Evolutionary conservation across 2,888 invertebrate genomes (phyloP).

Genomic region (Mycogona germanica): DNA sequence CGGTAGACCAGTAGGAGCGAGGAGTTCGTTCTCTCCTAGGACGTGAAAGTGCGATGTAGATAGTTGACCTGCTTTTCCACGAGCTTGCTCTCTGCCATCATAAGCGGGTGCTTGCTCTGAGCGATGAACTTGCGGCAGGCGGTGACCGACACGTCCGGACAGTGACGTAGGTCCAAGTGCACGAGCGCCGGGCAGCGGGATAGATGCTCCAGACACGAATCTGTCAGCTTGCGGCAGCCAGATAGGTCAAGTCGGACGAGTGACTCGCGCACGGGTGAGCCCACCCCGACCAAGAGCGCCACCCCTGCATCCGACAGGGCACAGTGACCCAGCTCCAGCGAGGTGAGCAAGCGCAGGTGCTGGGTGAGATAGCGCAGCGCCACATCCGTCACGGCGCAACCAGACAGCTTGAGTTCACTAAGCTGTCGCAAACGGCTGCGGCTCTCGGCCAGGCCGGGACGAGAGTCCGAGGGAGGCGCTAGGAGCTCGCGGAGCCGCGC

Average conservation of each 20-base stretch:
- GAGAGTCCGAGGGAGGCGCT: conserved; percentile 71
- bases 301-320: conserved; percentile 82
- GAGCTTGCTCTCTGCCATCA: conserved; percentile 23
- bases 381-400: conserved; percentile 84
- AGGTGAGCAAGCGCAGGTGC: conserved; percentile 41
- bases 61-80: conserved; percentile 20
- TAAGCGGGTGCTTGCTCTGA: conserved; percentile 22
- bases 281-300: conserved; percentile 65
- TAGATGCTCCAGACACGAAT: conserved; percentile 62
- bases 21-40: too few relatives aligned
- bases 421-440: conserved; percentile 65
- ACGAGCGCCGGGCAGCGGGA: conserved; percentile 27
- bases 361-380: conserved; percentile 44
- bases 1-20: too few relatives aligned
- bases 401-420: conserved; percentile 60
- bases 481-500: conserved; percentile 69
- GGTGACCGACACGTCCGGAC: conserved; percentile 24
- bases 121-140: conserved; percentile 26
- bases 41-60: neutral
- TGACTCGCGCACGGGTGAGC: conserved; percentile 47
- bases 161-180: conserved; percentile 26
- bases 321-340: conserved; percentile 73
- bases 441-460: conserved; percentile 57
- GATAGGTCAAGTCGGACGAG: conserved; percentile 64
- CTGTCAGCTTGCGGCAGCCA: conserved; percentile 68